Conservation (phyloP, 1,140 invertebrate species). For the Aphis gossypii region DNA sequence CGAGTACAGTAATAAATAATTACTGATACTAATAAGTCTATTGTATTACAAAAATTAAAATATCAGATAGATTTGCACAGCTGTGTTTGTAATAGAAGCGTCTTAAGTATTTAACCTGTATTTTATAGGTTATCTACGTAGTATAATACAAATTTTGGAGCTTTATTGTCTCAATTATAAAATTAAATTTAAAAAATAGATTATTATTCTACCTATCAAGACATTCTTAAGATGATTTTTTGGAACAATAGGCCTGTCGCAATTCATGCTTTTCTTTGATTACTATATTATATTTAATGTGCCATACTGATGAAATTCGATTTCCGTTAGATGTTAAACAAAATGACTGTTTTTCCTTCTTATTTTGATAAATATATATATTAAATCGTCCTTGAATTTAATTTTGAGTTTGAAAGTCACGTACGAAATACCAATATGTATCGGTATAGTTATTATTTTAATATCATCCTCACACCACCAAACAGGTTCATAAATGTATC, state of each 20-base stretch:
- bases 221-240: background rate
- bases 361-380: slow-evolving; percentile 16
- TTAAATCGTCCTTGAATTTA: slow-evolving; percentile 23
- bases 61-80: background rate
- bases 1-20: no score
- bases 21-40: background rate
- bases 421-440: slow-evolving; percentile 51
- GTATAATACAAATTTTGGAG: background rate
- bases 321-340: background rate
- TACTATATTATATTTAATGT: background rate
- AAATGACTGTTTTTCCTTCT: slow-evolving; percentile 1
- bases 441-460: slow-evolving; percentile 2
- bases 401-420: slow-evolving; percentile 53
- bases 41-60: background rate
- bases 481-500: background rate
- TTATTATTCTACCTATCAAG: background rate
- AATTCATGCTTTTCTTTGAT: slow-evolving; percentile 24
- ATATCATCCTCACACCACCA: background rate
- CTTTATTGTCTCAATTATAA: background rate
- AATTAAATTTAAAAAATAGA: background rate
- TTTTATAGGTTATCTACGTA: background rate
- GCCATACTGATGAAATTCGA: slow-evolving; percentile 18
- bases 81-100: background rate
- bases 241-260: background rate
- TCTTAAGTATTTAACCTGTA: background rate